These are phyloP conservation scores for Hemibagrus wyckioides DNA, from an alignment of 2,113 vertebrate genomes.

Conservation along the genomic window DNA sequence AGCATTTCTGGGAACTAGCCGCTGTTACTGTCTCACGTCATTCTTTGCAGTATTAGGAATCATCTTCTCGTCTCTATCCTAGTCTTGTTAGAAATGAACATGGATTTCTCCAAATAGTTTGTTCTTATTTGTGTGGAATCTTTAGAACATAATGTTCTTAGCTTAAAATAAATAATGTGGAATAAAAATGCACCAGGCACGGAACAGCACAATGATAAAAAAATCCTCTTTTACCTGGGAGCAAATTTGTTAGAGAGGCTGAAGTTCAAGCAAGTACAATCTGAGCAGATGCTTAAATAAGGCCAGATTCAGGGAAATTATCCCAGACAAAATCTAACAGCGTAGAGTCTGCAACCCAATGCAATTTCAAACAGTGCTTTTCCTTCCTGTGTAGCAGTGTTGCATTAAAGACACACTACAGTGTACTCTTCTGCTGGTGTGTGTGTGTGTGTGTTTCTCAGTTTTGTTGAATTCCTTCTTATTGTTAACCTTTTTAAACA, in stretches of 20 bases:
- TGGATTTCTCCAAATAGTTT: neutral
- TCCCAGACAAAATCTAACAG: too few species aligned
- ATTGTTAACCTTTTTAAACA: neutral
- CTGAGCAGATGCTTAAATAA: neutral
- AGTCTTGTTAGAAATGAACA: neutral
- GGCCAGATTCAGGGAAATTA: neutral
- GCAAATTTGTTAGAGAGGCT: neutral
- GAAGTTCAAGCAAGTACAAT: neutral
- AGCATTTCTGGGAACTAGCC: slow-evolving; percentile 9
- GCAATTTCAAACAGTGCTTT: neutral
- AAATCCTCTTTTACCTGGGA: neutral
- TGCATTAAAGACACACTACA: neutral
- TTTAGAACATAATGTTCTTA: neutral
- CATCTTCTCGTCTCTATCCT: neutral
- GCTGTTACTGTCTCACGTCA: neutral
- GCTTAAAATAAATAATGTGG: neutral
- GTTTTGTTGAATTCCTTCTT: neutral
- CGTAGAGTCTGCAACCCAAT: neutral
- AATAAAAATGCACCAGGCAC: neutral
- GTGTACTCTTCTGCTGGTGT: neutral
- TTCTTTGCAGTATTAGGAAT: neutral
- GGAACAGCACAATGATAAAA: neutral
- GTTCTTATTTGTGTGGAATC: neutral
- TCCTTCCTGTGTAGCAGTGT: neutral
- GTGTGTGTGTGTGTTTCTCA: neutral